Percentiles rank a stretch among this genome's conserved stretches.
Evolutionary conservation across 2,113 vertebrate species (phyloP).

Genomic region (Petroica traversi): DNA sequence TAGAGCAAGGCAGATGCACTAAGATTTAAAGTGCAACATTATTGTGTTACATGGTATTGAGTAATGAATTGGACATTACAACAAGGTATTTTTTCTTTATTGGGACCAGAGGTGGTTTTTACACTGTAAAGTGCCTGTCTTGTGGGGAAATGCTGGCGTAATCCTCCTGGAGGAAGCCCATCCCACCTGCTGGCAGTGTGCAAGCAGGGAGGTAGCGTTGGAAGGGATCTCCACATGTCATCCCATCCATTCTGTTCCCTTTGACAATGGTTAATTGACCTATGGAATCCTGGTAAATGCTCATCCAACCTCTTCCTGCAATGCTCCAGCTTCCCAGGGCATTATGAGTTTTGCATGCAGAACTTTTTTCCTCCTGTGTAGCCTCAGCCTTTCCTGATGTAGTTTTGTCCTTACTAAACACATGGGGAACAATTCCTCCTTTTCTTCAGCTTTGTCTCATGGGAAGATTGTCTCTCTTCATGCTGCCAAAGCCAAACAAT

Average conservation of each 20-base stretch:
- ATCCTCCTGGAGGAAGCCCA: background rate
- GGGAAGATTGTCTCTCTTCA: background rate
- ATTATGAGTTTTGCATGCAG: background rate
- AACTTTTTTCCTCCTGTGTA: background rate
- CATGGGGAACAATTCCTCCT: background rate
- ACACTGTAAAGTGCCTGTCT: background rate
- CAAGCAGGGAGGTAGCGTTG: background rate
- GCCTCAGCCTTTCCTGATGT: background rate
- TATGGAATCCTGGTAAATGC: background rate
- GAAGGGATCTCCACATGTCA: background rate
- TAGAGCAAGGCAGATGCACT: background rate
- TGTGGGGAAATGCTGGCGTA: background rate
- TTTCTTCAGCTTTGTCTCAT: background rate
- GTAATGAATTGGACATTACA: background rate
- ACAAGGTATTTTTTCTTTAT: background rate
- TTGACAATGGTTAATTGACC: background rate
- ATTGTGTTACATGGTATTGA: background rate
- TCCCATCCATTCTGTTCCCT: background rate
- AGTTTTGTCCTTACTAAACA: background rate
- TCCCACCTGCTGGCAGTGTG: background rate
- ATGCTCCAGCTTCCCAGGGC: background rate
- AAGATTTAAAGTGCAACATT: background rate
- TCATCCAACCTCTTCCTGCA: background rate
- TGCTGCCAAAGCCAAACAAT: background rate
- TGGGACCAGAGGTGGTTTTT: background rate